Evolutionary conservation across 2,888 invertebrate genomes (phyloP), one percentile per base, ranked within the genome.

Genomic region (Eueremaeus valkanovi): DNA sequence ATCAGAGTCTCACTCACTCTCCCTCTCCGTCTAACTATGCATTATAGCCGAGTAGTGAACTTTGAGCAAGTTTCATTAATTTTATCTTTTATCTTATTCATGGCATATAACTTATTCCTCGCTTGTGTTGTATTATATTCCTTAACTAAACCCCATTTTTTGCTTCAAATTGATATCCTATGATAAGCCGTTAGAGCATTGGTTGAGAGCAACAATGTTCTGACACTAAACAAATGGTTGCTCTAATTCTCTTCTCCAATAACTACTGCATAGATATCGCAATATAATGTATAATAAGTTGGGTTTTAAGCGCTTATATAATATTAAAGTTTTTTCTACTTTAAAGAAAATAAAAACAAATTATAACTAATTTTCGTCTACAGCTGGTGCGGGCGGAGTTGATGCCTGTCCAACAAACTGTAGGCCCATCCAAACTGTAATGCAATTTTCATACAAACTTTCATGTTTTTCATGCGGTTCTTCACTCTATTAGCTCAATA

Each of bases 381-480:
- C 68, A 68, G 68, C 68, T 68, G 40, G 40, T 40, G 21, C 68
- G 68, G 68, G 68, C 21, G 18, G 24, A 68, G 36, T 21, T 3
- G 24, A 3, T 36, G 11, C 2, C 40, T 68, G 24, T n/a, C 33
- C 61, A 13, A 2, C 18, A 40, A 36, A 68, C 68, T 68, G 68
- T 68, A 68, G 68, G 40, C 68, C 68, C 68, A 68, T 68, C 68
- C 68, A 68, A 68, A 68, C 36, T 40, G 40, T 68, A 68, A 68
- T 68, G 68, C 68, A 68, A 68, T 68, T 68, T 68, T 68, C 33
- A 61, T 68, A 68, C 68, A 68, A 68, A 68, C 40, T 68, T n/a
- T 68, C 40, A 13, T 40, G 40, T 40, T 61, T 58, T n/a, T n/a
- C n/a, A 27, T 58, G 63, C 63, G 63, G 63, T 63, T 33, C n/a